A percentile compares a stretch with the other conserved stretches of the same genome.
phyloP scores from a whole-genome alignment of 2,797 vertebrate species.

The Falco berigora region DNA sequence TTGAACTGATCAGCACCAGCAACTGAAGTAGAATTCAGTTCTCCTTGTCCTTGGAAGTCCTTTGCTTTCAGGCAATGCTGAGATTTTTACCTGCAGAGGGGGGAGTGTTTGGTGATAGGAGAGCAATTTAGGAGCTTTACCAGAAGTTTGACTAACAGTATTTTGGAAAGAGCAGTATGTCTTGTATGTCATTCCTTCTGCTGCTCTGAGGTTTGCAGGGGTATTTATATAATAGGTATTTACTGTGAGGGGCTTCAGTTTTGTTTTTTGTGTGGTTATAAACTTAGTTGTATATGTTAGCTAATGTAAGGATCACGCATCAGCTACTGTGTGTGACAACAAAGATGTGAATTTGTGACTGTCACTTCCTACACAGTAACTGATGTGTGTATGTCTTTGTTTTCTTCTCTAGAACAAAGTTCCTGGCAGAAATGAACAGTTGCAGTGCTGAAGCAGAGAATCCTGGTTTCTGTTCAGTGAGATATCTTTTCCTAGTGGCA shows the following conservation, averaged over 20 bases:
- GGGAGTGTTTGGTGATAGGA: constrained; percentile 9
- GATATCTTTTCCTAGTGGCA: neutral
- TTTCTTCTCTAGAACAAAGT: neutral
- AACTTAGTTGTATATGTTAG: neutral
- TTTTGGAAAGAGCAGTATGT: neutral
- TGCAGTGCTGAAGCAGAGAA: neutral
- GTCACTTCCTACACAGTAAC: neutral
- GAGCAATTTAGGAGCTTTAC: neutral
- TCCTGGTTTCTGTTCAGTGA: neutral
- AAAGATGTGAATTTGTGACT: neutral
- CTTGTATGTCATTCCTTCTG: neutral
- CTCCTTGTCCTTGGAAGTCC: neutral
- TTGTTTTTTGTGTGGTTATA: neutral
- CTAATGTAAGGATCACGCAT: neutral
- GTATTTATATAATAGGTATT: neutral
- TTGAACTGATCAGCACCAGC: neutral
- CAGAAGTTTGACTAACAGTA: neutral
- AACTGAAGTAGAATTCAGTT: neutral
- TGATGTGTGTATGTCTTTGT: neutral
- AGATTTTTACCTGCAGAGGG: neutral
- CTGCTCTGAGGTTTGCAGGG: neutral
- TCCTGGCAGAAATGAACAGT: neutral
- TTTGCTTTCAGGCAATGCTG: neutral
- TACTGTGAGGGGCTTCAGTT: neutral
- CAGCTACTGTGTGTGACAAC: neutral